Evolutionary conservation across 2,888 invertebrate genomes (phyloP).

Genomic region (Volucella bombylans): DNA sequence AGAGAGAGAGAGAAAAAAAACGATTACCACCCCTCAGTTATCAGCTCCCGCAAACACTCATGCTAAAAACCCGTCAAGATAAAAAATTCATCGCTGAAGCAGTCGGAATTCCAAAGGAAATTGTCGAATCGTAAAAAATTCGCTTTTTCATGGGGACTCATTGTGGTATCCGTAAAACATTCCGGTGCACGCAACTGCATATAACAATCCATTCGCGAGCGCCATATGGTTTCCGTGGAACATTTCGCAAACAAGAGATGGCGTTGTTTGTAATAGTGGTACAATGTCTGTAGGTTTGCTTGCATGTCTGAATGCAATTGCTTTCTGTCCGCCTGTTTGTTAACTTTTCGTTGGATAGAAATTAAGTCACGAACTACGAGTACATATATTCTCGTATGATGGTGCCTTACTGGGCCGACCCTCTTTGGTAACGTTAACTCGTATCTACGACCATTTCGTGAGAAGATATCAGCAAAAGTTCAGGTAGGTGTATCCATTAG

Average conservation of each 20-base stretch:
- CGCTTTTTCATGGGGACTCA: constrained; percentile 49
- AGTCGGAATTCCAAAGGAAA: constrained; percentile 2
- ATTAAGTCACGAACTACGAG: constrained; percentile 57
- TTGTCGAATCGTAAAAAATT: constrained; percentile 7
- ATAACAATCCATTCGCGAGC: background rate
- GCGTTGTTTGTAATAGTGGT: constrained; percentile 39
- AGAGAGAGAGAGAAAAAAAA: background rate
- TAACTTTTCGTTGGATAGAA: constrained; percentile 51
- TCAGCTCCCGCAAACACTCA: constrained; percentile 41
- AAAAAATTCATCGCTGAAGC: constrained; percentile 25
- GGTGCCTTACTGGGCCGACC: background rate
- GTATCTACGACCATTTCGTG: constrained; percentile 29
- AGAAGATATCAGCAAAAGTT: constrained; percentile 43
- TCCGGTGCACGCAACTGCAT: constrained; percentile 50
- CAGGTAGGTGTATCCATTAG: constrained; percentile 41
- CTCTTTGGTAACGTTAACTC: background rate
- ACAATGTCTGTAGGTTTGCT: constrained; percentile 31
- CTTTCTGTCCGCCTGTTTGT: constrained; percentile 22
- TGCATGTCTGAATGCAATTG: constrained; percentile 66
- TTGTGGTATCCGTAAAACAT: constrained; percentile 36
- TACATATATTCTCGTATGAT: constrained; percentile 15
- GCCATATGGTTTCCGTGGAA: constrained; percentile 46
- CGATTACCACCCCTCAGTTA: constrained; percentile 16
- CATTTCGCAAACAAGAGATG: constrained; percentile 43
- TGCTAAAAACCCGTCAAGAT: constrained; percentile 36